A percentile compares a stretch with the other conserved stretches of the same genome.
These are phyloP conservation scores for Argyresthia goedartella DNA, from an alignment of 2,888 invertebrate species.

Conservation along the genomic window DNA sequence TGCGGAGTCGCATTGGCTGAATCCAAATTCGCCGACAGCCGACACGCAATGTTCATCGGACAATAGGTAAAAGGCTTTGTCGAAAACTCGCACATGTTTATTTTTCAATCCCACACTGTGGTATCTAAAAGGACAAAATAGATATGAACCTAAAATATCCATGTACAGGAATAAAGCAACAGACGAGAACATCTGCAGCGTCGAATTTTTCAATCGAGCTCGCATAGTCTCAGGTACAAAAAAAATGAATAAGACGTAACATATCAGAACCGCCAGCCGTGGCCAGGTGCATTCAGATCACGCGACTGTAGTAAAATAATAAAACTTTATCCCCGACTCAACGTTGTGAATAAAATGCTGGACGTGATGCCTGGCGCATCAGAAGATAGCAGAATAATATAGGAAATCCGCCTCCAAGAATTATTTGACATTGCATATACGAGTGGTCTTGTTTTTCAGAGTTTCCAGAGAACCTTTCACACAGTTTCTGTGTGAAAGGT, in stretches of 20 bases:
- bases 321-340: conserved; percentile 66
- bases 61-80: conserved; percentile 5
- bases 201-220: neutral
- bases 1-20: conserved; percentile 7
- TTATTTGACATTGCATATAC: too few species aligned
- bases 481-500: too few species aligned
- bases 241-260: conserved; percentile 6
- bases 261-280: conserved; percentile 8
- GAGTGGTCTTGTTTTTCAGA: too few species aligned
- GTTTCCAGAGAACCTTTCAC: too few species aligned
- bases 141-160: too few species aligned
- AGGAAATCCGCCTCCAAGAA: too few species aligned
- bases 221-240: neutral
- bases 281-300: conserved; percentile 50
- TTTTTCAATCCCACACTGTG: too few species aligned
- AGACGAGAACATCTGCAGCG: neutral
- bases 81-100: neutral
- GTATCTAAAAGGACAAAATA: too few species aligned
- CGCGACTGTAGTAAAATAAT: conserved; percentile 67
- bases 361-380: conserved; percentile 51
- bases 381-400: too few species aligned
- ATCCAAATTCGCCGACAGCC: conserved; percentile 20
- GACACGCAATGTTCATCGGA: conserved; percentile 13
- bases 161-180: too few species aligned
- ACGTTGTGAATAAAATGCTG: conserved; percentile 68